These are phyloP conservation scores for Ctenochaetus hawaiiensis DNA, from an alignment of 2,797 vertebrate species.

Conservation along the genomic window DNA sequence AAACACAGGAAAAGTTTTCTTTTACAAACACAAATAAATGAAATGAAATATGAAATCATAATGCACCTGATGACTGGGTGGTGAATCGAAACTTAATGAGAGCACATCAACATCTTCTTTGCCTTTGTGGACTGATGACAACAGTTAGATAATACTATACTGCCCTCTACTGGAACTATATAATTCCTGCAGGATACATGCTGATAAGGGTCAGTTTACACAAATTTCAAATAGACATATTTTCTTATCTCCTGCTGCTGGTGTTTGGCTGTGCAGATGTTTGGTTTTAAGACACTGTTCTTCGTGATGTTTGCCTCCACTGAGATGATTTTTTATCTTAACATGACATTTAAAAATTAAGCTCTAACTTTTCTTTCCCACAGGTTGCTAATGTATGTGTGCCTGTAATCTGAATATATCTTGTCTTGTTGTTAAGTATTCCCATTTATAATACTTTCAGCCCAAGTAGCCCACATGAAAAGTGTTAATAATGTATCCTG, in stretches of 20 bases:
- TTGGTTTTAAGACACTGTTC: not conserved
- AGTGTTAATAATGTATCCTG: not conserved
- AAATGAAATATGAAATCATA: not conserved
- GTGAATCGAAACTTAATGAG: not conserved
- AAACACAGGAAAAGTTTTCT: not conserved
- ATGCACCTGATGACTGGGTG: not conserved
- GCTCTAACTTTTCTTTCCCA: not conserved
- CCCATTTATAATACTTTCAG: too few relatives aligned
- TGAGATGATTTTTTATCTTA: not conserved
- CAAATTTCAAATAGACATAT: not conserved
- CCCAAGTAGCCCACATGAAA: too few relatives aligned
- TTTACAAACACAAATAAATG: not conserved
- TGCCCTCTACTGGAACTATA: constrained; percentile 50
- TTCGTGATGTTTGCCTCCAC: not conserved
- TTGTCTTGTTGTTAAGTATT: too few relatives aligned
- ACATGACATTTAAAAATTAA: too few relatives aligned
- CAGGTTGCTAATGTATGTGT: not conserved
- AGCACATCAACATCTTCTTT: not conserved
- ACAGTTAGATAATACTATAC: not conserved
- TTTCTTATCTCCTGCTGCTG: not conserved
- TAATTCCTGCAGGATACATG: not conserved
- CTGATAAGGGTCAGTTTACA: not conserved
- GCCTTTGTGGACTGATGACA: not conserved
- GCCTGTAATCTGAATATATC: too few relatives aligned
- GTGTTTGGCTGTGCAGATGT: not conserved